A percentile compares a stretch with the other conserved stretches of the same genome.
These are phyloP conservation scores for Helogale parvula DNA, from an alignment of 2,113 vertebrate genomes.

Conservation along the genomic window DNA sequence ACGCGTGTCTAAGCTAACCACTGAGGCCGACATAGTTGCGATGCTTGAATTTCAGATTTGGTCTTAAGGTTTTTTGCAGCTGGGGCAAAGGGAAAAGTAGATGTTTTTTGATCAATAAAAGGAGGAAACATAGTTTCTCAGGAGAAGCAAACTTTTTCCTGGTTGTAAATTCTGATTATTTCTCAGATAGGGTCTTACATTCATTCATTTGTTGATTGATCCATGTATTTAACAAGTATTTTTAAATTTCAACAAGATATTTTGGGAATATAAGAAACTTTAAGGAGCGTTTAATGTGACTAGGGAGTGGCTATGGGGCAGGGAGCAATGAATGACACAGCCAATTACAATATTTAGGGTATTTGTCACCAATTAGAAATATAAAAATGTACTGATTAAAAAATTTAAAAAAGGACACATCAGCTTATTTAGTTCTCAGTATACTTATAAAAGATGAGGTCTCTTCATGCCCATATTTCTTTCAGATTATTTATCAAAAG, in stretches of 20 bases:
- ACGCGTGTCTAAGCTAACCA: background rate
- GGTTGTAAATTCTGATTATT: background rate
- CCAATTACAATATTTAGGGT: background rate
- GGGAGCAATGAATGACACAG: background rate
- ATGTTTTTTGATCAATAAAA: constrained; percentile 11
- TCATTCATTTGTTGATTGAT: background rate
- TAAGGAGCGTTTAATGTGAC: background rate
- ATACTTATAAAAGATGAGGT: background rate
- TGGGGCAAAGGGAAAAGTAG: background rate
- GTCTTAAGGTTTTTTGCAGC: background rate
- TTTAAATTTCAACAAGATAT: background rate
- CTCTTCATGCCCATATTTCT: constrained; percentile 14
- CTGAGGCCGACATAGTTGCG: background rate
- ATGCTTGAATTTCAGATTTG: background rate
- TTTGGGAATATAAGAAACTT: background rate
- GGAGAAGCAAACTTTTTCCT: background rate
- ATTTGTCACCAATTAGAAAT: background rate
- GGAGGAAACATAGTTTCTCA: background rate
- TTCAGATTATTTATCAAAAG: background rate
- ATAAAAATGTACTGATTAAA: background rate
- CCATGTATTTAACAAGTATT: background rate
- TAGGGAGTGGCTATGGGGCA: background rate
- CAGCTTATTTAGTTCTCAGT: background rate
- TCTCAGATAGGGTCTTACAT: background rate
- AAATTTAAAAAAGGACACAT: background rate